These are phyloP conservation scores for Xylota segnis DNA, from an alignment of 2,888 invertebrate species.

Conservation along the genomic window DNA sequence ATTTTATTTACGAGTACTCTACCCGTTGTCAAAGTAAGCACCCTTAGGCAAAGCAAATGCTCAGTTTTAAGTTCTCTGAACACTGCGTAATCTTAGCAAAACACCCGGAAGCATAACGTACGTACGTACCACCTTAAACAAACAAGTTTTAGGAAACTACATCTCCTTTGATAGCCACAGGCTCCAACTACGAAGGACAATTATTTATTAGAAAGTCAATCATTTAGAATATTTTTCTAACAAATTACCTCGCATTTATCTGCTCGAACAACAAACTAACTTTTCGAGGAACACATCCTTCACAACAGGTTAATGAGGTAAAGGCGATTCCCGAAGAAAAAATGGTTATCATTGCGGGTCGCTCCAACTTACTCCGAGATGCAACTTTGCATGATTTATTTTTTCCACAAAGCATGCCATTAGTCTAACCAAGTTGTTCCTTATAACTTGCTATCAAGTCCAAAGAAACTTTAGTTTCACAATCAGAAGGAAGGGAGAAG, in stretches of 20 bases:
- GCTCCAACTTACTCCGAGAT: conserved; percentile 42
- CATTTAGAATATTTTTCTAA: background rate
- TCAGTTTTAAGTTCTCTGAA: too few species aligned
- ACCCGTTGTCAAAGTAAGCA: too few species aligned
- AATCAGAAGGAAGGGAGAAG: background rate
- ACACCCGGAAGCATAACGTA: too few species aligned
- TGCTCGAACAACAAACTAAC: conserved; percentile 34
- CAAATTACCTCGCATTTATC: conserved; percentile 35
- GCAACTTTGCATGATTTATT: conserved; percentile 58
- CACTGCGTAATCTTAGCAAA: too few species aligned
- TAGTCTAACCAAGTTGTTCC: conserved; percentile 44
- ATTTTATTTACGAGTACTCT: too few species aligned
- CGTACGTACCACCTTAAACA: too few species aligned
- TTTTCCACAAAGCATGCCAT: conserved; percentile 37
- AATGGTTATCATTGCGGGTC: conserved; percentile 53
- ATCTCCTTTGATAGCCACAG: too few species aligned
- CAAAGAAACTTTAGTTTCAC: conserved; percentile 10
- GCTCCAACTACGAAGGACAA: background rate
- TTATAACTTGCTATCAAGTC: conserved; percentile 28
- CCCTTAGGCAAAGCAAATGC: too few species aligned
- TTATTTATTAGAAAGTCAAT: conserved; percentile 9
- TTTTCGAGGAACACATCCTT: conserved; percentile 29
- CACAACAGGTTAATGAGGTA: conserved; percentile 64
- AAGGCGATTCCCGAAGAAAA: conserved; percentile 33
- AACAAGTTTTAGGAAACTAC: too few species aligned